Evolutionary conservation across 2,888 invertebrate genomes (phyloP), one percentile per base, ranked within the genome.

Genomic region (Tachina grossa): DNA sequence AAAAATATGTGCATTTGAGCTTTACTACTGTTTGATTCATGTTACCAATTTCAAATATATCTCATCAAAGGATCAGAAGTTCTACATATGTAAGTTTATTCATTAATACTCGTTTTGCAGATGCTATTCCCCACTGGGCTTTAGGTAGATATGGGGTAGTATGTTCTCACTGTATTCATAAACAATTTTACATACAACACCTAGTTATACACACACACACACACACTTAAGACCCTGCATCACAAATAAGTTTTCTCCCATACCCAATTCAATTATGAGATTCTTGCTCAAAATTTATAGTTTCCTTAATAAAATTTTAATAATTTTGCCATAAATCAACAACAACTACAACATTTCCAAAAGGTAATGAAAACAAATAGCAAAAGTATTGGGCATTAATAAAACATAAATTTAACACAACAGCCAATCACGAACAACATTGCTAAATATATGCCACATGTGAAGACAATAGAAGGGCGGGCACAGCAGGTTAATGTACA

Each of bases 311-410:
- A 69, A 55, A 55, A 74, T 79, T 79, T 69, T 61, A 43, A 79
- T 83, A 83, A 78, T 61, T 79, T 79, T 61, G 31, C 68, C n/a
- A 85, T 85, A 81, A 81, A 85, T 84, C 76, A 84, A 72, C 19
- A 45, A 74, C n/a, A 77, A 78, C 55, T 31, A 31, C 31, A 31
- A 31, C 49, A 51, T 75, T n/a, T n/a, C 9, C 16, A 51, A 69
- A n/a, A 45, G 61, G 41, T 47, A n/a, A 43, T 49, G 31, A 57
- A 49, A 68, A 55, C 16, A 75, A 63, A 59, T 11, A 51, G 41
- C 5, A 77, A 68, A 63, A 63, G 53, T 68, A 71, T 79, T 79
- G 53, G 45, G 39, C 63, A 63, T 61, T 45, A 61, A 69, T 31
- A 61, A 51, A 78, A 59, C 51, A 61, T 22, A 65, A 41, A 45